Evolutionary conservation across 2,888 invertebrate genomes (phyloP).

Genomic region (Agrilus biguttatus): DNA sequence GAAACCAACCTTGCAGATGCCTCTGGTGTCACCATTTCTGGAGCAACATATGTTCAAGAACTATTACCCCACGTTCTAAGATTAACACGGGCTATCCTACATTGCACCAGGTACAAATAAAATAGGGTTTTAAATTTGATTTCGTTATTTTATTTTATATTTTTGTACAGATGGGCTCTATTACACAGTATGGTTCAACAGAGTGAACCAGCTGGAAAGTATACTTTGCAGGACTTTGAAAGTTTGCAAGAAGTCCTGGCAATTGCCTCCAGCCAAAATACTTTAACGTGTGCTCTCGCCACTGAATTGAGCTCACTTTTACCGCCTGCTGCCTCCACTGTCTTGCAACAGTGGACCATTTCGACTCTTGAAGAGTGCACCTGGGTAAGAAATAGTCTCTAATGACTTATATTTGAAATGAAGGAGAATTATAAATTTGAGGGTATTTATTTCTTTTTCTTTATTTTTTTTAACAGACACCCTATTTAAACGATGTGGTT

Average conservation of each 20-base stretch:
- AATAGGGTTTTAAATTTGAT: conserved; percentile 1
- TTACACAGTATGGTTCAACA: conserved; percentile 27
- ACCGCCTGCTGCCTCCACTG: conserved; percentile 39
- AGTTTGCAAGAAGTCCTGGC: conserved; percentile 31
- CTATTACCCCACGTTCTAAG: conserved; percentile 51
- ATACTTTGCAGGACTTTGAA: conserved; percentile 32
- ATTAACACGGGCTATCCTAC: conserved; percentile 48
- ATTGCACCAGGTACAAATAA: conserved; percentile 39
- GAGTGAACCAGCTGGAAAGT: conserved; percentile 29
- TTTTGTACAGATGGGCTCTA: conserved; percentile 20
- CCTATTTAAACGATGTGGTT: conserved; percentile 61
- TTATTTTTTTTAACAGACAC: conserved; percentile 35
- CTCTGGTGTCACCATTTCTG: conserved; percentile 17
- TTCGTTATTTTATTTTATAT: neutral
- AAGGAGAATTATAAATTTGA: neutral
- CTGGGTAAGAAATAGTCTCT: conserved; percentile 37
- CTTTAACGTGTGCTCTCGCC: conserved; percentile 26
- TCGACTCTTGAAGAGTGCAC: conserved; percentile 40
- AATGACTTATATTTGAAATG: too few species aligned
- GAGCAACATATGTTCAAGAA: conserved; percentile 37
- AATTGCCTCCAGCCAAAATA: conserved; percentile 28
- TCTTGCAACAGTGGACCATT: conserved; percentile 48
- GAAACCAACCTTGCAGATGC: conserved; percentile 28
- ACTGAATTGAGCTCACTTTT: conserved; percentile 39
- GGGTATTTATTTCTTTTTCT: neutral